These are phyloP conservation scores for Sardinella longiceps DNA, from an alignment of 2,797 vertebrate genomes.

Conservation along the genomic window DNA sequence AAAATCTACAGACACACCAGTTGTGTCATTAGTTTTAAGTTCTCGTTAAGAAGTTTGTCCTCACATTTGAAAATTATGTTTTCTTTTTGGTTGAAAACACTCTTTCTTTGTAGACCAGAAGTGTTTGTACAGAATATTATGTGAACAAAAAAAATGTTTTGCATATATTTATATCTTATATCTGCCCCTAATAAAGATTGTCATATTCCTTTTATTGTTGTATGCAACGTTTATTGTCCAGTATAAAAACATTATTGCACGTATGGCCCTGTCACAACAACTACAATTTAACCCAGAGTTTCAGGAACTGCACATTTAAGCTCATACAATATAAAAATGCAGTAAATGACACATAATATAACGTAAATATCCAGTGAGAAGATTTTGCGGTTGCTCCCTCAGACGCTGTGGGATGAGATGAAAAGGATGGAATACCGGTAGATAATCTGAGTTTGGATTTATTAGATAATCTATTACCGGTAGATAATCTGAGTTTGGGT, in stretches of 20 bases:
- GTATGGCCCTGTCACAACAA: conserved; percentile 57
- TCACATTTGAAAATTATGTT: conserved; percentile 60
- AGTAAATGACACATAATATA: background rate
- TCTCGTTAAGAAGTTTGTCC: conserved; percentile 50
- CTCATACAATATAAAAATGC: background rate
- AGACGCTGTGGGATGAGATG: too few species aligned
- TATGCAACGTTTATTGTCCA: conserved; percentile 31
- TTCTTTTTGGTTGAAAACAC: conserved; percentile 53
- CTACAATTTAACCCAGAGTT: conserved; percentile 12
- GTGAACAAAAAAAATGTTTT: conserved; percentile 72
- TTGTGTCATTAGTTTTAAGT: conserved; percentile 2
- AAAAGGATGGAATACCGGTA: too few species aligned
- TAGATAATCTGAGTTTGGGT: too few species aligned
- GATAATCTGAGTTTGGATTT: too few species aligned
- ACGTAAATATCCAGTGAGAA: background rate
- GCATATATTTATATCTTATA: conserved; percentile 71
- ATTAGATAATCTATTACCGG: too few species aligned
- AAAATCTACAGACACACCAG: background rate
- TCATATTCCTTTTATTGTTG: conserved; percentile 59
- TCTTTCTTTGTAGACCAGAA: conserved; percentile 55
- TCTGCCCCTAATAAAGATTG: conserved; percentile 78
- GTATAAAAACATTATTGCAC: conserved; percentile 63
- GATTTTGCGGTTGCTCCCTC: background rate
- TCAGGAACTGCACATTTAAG: background rate
- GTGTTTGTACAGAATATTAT: conserved; percentile 69